A percentile compares a stretch with the other conserved stretches of the same genome.
phyloP scores from a whole-genome alignment of 2,888 invertebrate genomes.

The Papilio demoleus region DNA sequence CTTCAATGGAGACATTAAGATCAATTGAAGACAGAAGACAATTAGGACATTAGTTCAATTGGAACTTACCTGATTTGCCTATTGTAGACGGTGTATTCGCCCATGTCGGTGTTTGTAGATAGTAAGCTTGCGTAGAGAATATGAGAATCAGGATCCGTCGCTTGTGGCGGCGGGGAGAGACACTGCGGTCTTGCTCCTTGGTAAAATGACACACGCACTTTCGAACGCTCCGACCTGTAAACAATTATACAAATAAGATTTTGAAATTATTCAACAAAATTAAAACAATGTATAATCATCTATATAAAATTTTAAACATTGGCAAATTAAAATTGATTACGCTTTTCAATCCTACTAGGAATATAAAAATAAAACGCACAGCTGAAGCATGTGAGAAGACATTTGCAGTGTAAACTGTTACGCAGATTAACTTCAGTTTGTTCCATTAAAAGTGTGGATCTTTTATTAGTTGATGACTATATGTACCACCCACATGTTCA shows the following conservation, averaged over 20 bases:
- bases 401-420: conserved; percentile 21
- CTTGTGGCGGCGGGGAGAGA: conserved; percentile 84
- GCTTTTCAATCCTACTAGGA: neutral
- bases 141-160: conserved; percentile 73
- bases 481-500: conserved; percentile 60
- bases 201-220: conserved; percentile 92
- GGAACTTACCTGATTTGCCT: conserved; percentile 86
- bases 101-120: conserved; percentile 75
- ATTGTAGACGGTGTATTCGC: conserved; percentile 82
- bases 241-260: conserved; percentile 19
- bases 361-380: neutral
- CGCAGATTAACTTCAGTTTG: conserved; percentile 30
- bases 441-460: conserved; percentile 52
- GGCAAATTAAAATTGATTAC: neutral
- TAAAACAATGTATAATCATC: neutral
- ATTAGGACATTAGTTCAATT: conserved; percentile 23
- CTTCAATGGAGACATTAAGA: conserved; percentile 9
- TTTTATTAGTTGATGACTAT: conserved; percentile 71
- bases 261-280: neutral
- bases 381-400: conserved; percentile 2
- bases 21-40: conserved; percentile 17
- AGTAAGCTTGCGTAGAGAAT: conserved; percentile 72
- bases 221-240: conserved; percentile 90
- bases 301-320: neutral
- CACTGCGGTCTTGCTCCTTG: conserved; percentile 91